phyloP scores from a whole-genome alignment of 2,888 invertebrate species.

The Sphecodes monilicornis region DNA sequence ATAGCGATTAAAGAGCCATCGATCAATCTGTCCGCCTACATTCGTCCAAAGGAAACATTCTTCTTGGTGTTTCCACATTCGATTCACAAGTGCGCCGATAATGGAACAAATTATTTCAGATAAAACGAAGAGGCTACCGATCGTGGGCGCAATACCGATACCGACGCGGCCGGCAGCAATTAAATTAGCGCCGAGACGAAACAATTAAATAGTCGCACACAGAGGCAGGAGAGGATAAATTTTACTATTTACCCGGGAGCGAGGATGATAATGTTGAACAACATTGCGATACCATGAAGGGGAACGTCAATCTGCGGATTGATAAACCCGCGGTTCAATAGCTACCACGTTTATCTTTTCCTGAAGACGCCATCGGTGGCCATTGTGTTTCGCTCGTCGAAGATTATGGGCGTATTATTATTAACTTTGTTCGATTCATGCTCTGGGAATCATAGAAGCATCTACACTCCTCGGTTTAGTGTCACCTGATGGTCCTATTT shows the following conservation, averaged over 20 bases:
- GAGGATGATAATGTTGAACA: constrained; percentile 28
- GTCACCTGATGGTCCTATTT: no score
- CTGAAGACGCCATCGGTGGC: not conserved
- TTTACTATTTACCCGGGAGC: not conserved
- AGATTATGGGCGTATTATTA: not conserved
- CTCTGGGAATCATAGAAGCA: no score
- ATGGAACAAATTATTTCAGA: constrained; percentile 56
- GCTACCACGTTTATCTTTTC: constrained; percentile 17
- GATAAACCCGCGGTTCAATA: constrained; percentile 35
- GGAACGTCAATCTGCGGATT: constrained; percentile 14
- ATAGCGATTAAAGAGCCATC: constrained; percentile 75
- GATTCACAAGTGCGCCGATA: constrained; percentile 46
- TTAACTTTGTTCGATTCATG: not conserved
- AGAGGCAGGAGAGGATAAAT: not conserved
- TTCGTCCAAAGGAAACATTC: constrained; percentile 60
- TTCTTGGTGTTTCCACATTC: constrained; percentile 55
- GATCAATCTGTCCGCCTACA: constrained; percentile 75
- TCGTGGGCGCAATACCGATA: constrained; percentile 20
- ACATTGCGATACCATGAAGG: constrained; percentile 31
- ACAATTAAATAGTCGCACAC: constrained; percentile 17
- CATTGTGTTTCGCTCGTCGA: not conserved
- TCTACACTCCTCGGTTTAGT: no score
- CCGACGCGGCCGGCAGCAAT: constrained; percentile 21
- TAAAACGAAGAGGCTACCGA: constrained; percentile 21
- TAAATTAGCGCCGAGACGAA: constrained; percentile 35